Evolutionary conservation across 2,888 invertebrate species (phyloP).

Genomic region (Meloe dianella): DNA sequence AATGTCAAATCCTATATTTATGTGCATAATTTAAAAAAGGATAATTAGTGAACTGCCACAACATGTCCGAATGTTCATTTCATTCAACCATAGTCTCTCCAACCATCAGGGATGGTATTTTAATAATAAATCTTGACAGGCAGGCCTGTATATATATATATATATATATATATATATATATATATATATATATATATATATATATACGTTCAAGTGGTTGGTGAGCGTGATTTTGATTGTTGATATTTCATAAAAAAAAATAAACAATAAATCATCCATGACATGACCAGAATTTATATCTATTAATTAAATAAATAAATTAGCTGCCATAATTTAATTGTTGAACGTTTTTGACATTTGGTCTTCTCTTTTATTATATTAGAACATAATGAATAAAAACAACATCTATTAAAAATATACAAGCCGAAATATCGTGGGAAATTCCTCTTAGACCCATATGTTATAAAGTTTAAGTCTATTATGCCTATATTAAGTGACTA

Average conservation of each 20-base stretch:
- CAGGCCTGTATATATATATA: too few relatives aligned
- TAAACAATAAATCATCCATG: neutral
- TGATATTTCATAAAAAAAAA: neutral
- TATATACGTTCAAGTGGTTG: neutral
- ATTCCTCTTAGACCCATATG: too few relatives aligned
- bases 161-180: neutral
- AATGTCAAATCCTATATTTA: neutral
- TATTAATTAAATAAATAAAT: neutral
- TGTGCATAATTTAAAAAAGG: neutral
- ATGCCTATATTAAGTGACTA: too few relatives aligned
- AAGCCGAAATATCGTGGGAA: too few relatives aligned
- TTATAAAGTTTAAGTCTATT: too few relatives aligned
- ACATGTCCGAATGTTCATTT: neutral
- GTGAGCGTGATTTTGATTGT: neutral
- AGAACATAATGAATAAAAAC: too few relatives aligned
- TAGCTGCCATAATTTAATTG: neutral
- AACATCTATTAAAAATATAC: too few relatives aligned
- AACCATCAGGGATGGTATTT: neutral
- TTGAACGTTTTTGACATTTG: neutral
- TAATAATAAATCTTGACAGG: neutral
- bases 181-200: neutral
- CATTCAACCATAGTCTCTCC: neutral
- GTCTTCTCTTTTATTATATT: too few relatives aligned
- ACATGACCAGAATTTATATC: neutral
- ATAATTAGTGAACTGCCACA: neutral